Base-by-base conservation (phyloP, 2,113 vertebrate species). In the Ammospiza caudacuta region DNA sequence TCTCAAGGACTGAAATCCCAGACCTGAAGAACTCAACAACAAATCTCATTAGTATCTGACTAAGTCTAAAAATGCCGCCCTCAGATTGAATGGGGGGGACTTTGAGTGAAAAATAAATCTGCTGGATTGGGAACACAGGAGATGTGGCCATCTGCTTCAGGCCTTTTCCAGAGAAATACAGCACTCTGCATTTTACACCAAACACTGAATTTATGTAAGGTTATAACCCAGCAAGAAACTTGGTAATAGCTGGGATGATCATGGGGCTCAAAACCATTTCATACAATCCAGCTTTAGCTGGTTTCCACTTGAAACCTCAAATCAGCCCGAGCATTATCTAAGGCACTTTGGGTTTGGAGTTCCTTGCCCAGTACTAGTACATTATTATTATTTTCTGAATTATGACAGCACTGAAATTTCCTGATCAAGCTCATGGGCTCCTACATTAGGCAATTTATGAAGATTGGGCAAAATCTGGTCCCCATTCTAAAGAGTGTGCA, bases 331-430 rank as follows among this genome's bases (percentile, higher is more conserved):
- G 66, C 33, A 29, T 87, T 75, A 78, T 76, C 25, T 47, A 31
- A 83, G 27, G 35, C 41, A 69, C 80, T 72, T 74, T 29, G 54
- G 84, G 37, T 92, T 91, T 87, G 49, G 47, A 43, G 18, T 22
- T 72, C 67, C 69, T 92, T 95, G 49, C 63, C 59, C 62, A 70
- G 54, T 54, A 69, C 33, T 75, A 52, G 46, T 61, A 41, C 7
- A 23, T 77, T 90, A 85, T 91, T 84, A 92, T 92, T 95, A 72
- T 28, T 75, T 8, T 81, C 69, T 81, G n/a, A 57, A 66, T 92
- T 81, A 51, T 5, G 18, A 84, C 63, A 93, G 83, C 44, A 86
- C 25, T 83, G 64, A 92, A 58, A 90, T 83, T 77, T 88, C 49
- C 39, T 41, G 33, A 58, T 93, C 31, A 87, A 88, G 69, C 28